Evolutionary conservation across 2,797 vertebrate species (phyloP), one percentile per base, ranked within the genome.

Genomic region (Leptodactylus fallax): DNA sequence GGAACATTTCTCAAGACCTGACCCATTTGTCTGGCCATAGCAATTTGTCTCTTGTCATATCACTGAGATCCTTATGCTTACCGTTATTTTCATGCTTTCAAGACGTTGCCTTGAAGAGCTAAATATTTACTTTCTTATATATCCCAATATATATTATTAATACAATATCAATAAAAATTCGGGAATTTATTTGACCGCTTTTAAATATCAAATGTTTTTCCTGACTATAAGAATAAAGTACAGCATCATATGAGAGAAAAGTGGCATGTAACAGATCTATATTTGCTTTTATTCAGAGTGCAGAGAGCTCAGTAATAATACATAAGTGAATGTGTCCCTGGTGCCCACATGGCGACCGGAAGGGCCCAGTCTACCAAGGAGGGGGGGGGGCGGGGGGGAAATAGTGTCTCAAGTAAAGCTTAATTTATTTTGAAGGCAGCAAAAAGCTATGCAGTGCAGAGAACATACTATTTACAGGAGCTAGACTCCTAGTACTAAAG

Each of bases 251-350:
- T 14, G 53, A 27, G 25, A 23, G 55, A 25, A 60, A 76, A 58
- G 69, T 49, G n/a, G n/a, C 69, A 74, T 60, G 72, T 47, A 17
- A 27, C n/a, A 63, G 83, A 85, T 85, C 83, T 47, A 78, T 65
- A 78, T 58, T 27, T 47, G 69, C 69, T 74, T 84, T 74, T 84
- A 84, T 49, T 53, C 74, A 36, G 72, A 85, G 72, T 63, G 83
- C 83, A 78, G 21, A 51, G 49, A 78, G 45, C n/a, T 85, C 60
- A 85, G 49, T 61, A 65, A 85, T 78, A 77, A 47, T 56, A 17
- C 23, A 61, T 78, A 63, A 51, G 74, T 19, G 19, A 77, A 78
- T 65, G 47, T 13, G 45, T 77, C 60, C 83, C 83, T 77, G 9
- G 83, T 85, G 83, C 61, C 83, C 47, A 27, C 17, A 72, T 76